Conservation (phyloP, 2,797 vertebrate genomes). For the Clarias fuscus region DNA sequence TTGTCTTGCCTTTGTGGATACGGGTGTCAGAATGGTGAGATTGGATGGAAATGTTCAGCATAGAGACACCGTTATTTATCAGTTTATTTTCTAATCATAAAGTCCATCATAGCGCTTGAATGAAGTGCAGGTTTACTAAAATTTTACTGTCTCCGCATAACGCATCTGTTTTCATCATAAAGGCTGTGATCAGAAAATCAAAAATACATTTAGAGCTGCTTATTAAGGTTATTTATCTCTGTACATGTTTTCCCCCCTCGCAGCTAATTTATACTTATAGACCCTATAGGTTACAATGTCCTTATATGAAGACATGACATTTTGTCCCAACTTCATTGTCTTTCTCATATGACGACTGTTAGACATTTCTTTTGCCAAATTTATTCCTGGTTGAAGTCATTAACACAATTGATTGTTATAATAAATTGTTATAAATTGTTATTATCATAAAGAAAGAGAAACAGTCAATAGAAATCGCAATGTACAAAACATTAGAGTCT, state of each 20-base stretch:
- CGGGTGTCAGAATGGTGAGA: neutral
- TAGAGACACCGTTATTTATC: neutral
- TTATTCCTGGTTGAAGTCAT: no score
- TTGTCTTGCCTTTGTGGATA: neutral
- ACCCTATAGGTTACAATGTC: no score
- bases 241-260: neutral
- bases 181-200: neutral
- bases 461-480: no score
- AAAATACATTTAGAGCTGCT: neutral
- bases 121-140: neutral
- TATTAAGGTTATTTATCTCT: neutral
- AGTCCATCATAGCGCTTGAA: neutral
- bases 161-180: neutral
- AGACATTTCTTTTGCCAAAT: no score
- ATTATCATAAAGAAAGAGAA: no score
- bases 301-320: no score
- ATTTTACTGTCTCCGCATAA: neutral
- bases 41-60: neutral
- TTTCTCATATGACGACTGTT: no score
- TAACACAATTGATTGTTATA: no score
- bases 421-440: no score
- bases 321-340: no score
- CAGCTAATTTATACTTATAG: no score
- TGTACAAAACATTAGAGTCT: neutral
- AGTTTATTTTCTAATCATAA: neutral